Conservation (phyloP, 2,888 invertebrate species). For the Galeopsomyia nigrocyanea region DNA sequence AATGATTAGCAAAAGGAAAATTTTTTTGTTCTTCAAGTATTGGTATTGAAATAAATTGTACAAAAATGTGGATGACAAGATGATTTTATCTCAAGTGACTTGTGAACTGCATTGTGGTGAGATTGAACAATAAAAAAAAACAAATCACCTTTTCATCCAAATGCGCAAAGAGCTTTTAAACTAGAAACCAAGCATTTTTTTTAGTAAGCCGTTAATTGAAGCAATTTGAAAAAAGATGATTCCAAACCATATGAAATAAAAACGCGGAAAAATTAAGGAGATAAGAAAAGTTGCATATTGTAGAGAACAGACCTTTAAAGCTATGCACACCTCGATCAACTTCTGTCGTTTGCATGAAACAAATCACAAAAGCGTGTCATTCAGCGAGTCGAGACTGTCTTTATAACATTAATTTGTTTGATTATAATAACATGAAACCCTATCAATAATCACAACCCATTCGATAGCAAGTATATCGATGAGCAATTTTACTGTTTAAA, state of each 20-base stretch:
- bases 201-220: conserved; percentile 20
- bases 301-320: conserved; percentile 84
- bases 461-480: conserved; percentile 10
- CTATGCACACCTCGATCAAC: conserved; percentile 95
- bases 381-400: conserved; percentile 56
- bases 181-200: conserved; percentile 20
- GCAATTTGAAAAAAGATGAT: conserved; percentile 16
- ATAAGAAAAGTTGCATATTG: conserved; percentile 50
- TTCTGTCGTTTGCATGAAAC: conserved; percentile 82
- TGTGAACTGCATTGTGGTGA: not conserved
- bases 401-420: conserved; percentile 42
- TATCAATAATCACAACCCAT: conserved; percentile 8
- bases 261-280: conserved; percentile 44
- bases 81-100: not conserved
- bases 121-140: not conserved
- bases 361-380: conserved; percentile 71
- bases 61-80: conserved; percentile 17
- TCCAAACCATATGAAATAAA: conserved; percentile 37
- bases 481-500: conserved; percentile 1
- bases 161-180: conserved; percentile 1
- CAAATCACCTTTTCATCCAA: conserved; percentile 24
- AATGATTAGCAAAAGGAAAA: conserved; percentile 25
- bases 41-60: not conserved
- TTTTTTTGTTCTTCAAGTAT: not conserved
- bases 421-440: conserved; percentile 19